A percentile compares a stretch with the other conserved stretches of the same genome.
phyloP scores from a whole-genome alignment of 64 coral and sea anemone genomes.

The Dendronephthya gigantea region DNA sequence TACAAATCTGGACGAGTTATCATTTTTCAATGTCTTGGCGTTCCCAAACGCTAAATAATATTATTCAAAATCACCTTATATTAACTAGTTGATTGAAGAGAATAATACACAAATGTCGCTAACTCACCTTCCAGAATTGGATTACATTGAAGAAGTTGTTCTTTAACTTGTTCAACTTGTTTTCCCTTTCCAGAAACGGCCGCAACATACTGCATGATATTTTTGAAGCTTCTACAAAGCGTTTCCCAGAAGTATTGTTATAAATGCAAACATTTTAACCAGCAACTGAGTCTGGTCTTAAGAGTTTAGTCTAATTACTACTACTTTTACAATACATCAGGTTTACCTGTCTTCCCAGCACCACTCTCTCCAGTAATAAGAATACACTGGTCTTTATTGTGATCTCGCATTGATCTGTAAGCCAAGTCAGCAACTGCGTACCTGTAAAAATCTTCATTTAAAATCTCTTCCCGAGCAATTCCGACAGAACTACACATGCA shows the following conservation, averaged over 20 bases:
- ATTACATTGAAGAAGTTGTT: slow-evolving; percentile 95
- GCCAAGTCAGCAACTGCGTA: slow-evolving; percentile 94
- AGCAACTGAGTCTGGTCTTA: too few species aligned
- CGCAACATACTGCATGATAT: slow-evolving; percentile 99
- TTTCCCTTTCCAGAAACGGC: slow-evolving; percentile 87
- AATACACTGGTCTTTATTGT: slow-evolving; percentile 96
- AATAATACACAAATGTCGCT: background rate
- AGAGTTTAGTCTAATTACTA: too few species aligned
- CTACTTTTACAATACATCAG: background rate
- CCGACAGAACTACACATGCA: too few species aligned
- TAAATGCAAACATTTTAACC: too few species aligned
- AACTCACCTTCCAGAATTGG: slow-evolving; percentile 76
- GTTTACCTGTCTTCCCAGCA: slow-evolving; percentile 84
- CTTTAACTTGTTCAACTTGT: slow-evolving; percentile 89
- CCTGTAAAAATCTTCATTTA: slow-evolving; percentile 37
- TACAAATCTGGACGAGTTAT: slow-evolving; percentile 78
- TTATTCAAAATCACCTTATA: background rate
- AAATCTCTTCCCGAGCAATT: too few species aligned
- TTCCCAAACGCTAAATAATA: slow-evolving; percentile 65
- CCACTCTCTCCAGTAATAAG: slow-evolving; percentile 96
- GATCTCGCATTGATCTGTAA: slow-evolving; percentile 95
- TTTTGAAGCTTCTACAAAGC: slow-evolving; percentile 92
- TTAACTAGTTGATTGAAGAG: background rate
- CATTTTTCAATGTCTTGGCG: slow-evolving; percentile 65
- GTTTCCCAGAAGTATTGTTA: too few species aligned